phyloP scores from a whole-genome alignment of 30 jellyfish, hydroid and myxozoan genomes.

The Aurelia sp. region DNA sequence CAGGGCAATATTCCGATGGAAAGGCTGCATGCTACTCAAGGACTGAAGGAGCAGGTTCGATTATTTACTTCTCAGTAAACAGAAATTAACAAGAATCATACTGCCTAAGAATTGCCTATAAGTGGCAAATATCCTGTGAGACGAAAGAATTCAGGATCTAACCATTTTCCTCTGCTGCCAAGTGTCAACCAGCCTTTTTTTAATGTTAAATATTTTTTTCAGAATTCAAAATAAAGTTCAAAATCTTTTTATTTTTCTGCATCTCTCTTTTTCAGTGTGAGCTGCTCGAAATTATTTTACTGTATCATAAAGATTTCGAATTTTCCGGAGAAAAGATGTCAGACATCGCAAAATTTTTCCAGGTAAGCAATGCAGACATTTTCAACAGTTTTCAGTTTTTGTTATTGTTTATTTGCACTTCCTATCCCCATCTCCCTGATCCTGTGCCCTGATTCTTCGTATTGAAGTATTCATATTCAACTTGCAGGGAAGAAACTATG shows the following conservation, averaged over 20 bases:
- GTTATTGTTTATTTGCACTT: too few relatives aligned
- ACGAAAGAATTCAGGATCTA: too few relatives aligned
- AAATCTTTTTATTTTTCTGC: background rate
- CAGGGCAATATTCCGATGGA: conserved; percentile 58
- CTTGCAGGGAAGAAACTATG: conserved; percentile 72
- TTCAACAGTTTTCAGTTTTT: too few relatives aligned
- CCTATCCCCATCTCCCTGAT: too few relatives aligned
- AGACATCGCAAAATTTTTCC: conserved; percentile 59
- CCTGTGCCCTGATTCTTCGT: background rate
- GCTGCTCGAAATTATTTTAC: conserved; percentile 68
- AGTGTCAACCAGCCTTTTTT: too few relatives aligned
- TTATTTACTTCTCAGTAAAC: too few relatives aligned
- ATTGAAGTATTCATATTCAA: background rate
- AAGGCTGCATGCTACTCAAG: conserved; percentile 47
- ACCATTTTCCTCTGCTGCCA: too few relatives aligned
- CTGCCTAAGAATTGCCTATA: too few relatives aligned
- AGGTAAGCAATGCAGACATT: conserved; percentile 41
- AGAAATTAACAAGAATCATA: too few relatives aligned
- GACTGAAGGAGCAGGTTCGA: conserved; percentile 67
- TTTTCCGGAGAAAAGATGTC: conserved; percentile 49
- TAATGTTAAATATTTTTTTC: too few relatives aligned
- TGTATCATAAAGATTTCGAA: conserved; percentile 86
- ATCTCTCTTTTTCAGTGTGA: conserved; percentile 65
- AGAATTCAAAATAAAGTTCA: background rate
- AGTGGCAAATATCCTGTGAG: too few relatives aligned